These are phyloP conservation scores for Motacilla tschutschensis DNA, from an alignment of 2,113 vertebrate species.

Conservation along the genomic window DNA sequence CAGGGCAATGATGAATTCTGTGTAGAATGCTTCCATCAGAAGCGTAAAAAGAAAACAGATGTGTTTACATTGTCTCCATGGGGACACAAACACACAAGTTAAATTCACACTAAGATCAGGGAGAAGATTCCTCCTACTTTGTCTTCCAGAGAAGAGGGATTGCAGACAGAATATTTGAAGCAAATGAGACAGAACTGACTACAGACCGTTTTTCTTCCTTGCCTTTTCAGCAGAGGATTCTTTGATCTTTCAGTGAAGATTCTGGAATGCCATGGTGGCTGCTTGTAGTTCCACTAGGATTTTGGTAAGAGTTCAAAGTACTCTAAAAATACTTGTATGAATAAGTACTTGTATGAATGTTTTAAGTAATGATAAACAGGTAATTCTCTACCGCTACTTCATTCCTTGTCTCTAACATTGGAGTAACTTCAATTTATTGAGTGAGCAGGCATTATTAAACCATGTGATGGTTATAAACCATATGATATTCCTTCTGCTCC, in stretches of 20 bases:
- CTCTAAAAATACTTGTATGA: background rate
- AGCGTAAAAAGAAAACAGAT: conserved; percentile 58
- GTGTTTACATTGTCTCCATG: conserved; percentile 68
- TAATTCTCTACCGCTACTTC: background rate
- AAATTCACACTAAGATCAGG: background rate
- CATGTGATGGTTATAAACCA: background rate
- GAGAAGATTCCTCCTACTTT: conserved; percentile 38
- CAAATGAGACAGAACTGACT: background rate
- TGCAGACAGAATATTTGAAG: background rate
- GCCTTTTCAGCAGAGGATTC: background rate
- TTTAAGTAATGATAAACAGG: background rate
- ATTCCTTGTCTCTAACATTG: background rate
- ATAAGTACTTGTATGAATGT: background rate
- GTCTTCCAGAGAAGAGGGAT: conserved; percentile 33
- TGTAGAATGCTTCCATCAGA: conserved; percentile 3
- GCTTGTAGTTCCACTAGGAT: background rate
- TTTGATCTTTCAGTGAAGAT: background rate
- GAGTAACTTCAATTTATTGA: background rate
- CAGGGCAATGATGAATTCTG: background rate
- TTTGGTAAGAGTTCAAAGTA: background rate
- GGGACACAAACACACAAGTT: conserved; percentile 53
- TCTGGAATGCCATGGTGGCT: background rate
- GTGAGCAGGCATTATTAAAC: background rate
- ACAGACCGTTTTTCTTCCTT: background rate
- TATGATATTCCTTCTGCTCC: background rate